Evolutionary conservation across 2,888 invertebrate genomes (phyloP).

Genomic region (Oscheius onirici): DNA sequence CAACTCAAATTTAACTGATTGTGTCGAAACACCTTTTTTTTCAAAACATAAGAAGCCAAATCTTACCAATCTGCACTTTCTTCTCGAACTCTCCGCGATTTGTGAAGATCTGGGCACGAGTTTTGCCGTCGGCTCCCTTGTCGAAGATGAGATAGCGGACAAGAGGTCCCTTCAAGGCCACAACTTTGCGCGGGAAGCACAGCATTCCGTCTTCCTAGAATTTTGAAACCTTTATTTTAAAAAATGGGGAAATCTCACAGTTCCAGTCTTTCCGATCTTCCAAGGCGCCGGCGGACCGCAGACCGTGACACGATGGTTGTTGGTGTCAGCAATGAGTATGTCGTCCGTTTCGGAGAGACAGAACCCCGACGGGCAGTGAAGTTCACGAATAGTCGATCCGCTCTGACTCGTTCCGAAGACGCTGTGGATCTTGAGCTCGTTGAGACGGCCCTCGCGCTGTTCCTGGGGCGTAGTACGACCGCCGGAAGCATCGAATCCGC

Average conservation of each 20-base stretch:
- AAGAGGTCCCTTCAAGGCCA: conserved; percentile 48
- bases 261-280: conserved; percentile 59
- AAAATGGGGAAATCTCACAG: conserved; percentile 21
- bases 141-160: conserved; percentile 57
- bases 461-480: conserved; percentile 21
- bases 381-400: conserved; percentile 55
- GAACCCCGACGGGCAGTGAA: conserved; percentile 66
- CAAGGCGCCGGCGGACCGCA: conserved; percentile 57
- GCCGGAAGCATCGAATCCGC: not conserved
- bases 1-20: no score
- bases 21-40: not conserved
- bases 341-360: conserved; percentile 64
- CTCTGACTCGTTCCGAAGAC: conserved; percentile 57
- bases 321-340: conserved; percentile 66
- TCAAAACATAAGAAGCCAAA: conserved; percentile 3
- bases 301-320: conserved; percentile 66
- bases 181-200: conserved; percentile 65
- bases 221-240: not conserved
- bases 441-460: not conserved
- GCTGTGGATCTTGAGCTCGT: conserved; percentile 37
- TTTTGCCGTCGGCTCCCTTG: conserved; percentile 53
- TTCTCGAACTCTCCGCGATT: conserved; percentile 54
- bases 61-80: conserved; percentile 52
- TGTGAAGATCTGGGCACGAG: conserved; percentile 56
- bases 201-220: conserved; percentile 60